Evolutionary conservation across 2,113 vertebrate species (phyloP).

Genomic region (Eubucco bourcierii): DNA sequence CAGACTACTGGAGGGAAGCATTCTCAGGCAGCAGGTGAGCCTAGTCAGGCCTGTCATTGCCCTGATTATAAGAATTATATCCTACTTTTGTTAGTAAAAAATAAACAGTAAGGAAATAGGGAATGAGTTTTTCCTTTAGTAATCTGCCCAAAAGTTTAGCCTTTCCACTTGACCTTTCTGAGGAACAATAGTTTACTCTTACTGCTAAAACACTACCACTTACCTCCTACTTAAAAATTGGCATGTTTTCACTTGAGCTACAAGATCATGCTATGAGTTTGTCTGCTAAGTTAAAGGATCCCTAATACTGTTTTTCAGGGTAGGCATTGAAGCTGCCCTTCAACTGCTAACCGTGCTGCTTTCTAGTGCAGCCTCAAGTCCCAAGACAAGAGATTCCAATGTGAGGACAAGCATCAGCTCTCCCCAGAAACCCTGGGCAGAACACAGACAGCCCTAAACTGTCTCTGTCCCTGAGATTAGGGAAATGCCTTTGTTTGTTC

Average conservation of each 20-base stretch:
- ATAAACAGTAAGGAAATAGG: neutral
- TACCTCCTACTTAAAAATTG: neutral
- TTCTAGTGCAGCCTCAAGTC: neutral
- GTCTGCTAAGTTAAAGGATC: neutral
- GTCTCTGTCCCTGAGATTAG: neutral
- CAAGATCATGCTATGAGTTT: neutral
- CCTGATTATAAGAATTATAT: neutral
- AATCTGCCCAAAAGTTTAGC: neutral
- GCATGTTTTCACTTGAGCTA: neutral
- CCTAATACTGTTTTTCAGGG: neutral
- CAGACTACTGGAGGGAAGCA: neutral
- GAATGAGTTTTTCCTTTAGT: neutral
- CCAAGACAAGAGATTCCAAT: neutral
- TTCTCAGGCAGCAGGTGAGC: neutral
- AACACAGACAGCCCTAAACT: neutral
- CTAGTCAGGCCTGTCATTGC: neutral
- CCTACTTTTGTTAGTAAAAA: neutral
- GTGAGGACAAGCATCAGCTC: neutral
- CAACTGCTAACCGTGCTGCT: neutral
- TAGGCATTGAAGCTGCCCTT: neutral
- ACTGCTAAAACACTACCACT: neutral
- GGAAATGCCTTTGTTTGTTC: slow-evolving; percentile 2
- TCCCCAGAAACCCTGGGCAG: neutral
- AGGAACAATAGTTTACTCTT: neutral
- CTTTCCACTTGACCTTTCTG: neutral